Evolutionary conservation across 2,113 vertebrate species (phyloP).

Genomic region (Siniperca chuatsi): DNA sequence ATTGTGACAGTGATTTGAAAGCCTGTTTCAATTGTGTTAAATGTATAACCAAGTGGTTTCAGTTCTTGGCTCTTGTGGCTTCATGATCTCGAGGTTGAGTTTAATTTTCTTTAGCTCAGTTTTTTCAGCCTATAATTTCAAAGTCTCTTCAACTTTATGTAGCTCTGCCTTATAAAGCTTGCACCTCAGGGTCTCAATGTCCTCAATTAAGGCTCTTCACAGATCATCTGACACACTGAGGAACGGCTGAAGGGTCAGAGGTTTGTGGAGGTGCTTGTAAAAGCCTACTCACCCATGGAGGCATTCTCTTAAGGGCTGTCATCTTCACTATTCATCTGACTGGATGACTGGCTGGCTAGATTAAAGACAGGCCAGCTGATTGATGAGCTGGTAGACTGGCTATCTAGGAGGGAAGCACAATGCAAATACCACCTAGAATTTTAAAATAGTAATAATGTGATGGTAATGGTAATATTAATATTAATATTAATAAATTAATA

Average conservation of each 20-base stretch:
- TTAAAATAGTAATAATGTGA: too few species aligned
- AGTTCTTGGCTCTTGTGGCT: background rate
- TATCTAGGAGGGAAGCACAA: too few species aligned
- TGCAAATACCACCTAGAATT: too few species aligned
- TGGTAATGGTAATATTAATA: too few species aligned
- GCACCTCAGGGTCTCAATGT: background rate
- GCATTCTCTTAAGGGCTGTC: background rate
- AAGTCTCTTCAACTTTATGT: background rate
- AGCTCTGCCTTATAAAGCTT: background rate
- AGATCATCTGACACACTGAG: background rate
- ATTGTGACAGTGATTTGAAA: too few species aligned
- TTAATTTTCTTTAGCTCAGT: background rate
- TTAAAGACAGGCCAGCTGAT: background rate
- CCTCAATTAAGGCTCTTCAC: constrained; percentile 3
- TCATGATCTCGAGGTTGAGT: background rate
- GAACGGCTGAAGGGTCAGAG: background rate
- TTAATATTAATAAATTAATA: too few species aligned
- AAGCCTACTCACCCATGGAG: background rate
- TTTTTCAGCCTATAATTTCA: background rate
- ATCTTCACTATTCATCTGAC: constrained; percentile 14
- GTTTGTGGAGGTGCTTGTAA: background rate
- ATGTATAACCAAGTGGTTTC: too few species aligned
- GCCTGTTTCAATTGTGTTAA: too few species aligned
- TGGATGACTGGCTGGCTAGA: constrained; percentile 5
- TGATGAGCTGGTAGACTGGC: background rate